Percentiles rank a stretch among this genome's conserved stretches.
Evolutionary conservation across 2,888 invertebrate genomes (phyloP).

Genomic region (Mellilla xanthometata): DNA sequence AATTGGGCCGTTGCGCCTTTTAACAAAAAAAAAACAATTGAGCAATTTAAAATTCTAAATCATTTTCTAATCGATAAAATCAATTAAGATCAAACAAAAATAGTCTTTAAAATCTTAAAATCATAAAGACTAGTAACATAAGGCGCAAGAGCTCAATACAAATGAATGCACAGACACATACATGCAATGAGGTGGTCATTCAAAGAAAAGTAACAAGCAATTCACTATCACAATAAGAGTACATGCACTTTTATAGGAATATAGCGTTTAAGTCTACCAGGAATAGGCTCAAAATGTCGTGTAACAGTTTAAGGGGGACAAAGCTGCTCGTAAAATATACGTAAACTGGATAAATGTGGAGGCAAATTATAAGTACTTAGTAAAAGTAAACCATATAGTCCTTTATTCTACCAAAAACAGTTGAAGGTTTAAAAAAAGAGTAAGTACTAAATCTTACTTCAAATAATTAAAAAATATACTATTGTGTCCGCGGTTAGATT

Average conservation of each 20-base stretch:
- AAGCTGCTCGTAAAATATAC: background rate
- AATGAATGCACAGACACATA: constrained; percentile 47
- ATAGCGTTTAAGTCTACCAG: constrained; percentile 2
- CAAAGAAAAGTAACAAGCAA: constrained; percentile 52
- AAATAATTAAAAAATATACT: too few species aligned
- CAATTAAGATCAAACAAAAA: background rate
- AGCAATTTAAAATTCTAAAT: background rate
- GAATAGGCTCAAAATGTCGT: background rate
- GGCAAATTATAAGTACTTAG: too few species aligned
- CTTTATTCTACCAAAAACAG: too few species aligned
- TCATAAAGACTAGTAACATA: constrained; percentile 25
- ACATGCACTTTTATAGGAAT: constrained; percentile 44
- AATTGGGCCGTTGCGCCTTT: constrained; percentile 50
- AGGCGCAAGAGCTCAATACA: constrained; percentile 53
- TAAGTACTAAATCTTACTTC: too few species aligned
- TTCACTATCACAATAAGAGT: constrained; percentile 32
- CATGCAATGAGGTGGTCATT: constrained; percentile 68
- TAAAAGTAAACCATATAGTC: too few species aligned
- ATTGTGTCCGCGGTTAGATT: too few species aligned
- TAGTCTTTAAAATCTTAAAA: background rate
- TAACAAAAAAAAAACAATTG: constrained; percentile 3
- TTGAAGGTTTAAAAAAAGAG: too few species aligned
- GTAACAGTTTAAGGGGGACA: background rate
- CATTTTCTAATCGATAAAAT: background rate
- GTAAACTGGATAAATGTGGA: too few species aligned